Base-by-base conservation (phyloP, 2,113 vertebrate genomes). In the Narcine bancroftii region DNA sequence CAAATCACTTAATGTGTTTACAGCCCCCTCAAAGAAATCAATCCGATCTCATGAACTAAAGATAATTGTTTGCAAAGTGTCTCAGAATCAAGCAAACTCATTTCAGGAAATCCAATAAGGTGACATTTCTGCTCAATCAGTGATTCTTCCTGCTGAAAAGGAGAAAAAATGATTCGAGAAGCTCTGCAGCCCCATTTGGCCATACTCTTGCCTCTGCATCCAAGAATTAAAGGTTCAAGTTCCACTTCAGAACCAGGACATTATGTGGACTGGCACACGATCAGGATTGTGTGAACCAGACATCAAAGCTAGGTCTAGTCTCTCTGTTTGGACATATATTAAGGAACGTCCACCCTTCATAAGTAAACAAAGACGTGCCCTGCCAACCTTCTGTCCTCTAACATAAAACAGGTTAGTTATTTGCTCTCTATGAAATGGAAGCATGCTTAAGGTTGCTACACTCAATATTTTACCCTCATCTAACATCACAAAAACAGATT, bases 51-150 rank as follows among this genome's bases (percentile, higher is more conserved):
- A 53, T 36, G 81, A 87, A 56, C 33, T 87, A 63, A 63, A 87
- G 81, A 63, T 87, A 60, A 87, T 60, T 60, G 81, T 85, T 85
- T 85, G 81, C 53, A n/a, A 87, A 60, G 56, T 60, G 56, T 87
- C n/a, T 36, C 81, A 60, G 53, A 87, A 36, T 36, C 81, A 87
- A 87, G 81, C 53, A 36, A 60, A 87, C 33, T 60, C 81, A 29
- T 87, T 56, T 56, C 81, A 60, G 56, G 81, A 87, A 87, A 87
- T 60, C 53, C n/a, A 87, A 39, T 63, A 87, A 60, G 81, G n/a
- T 87, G 81, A 87, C 81, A 87, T 87, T 87, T 85, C 60, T 60
- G 81, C 56, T 60, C 81, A 36, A 53, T 63, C 19, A 9, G 13
- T 87, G 53, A 87, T 60, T 87, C 33, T 36, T 60, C 53, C n/a